Base-by-base conservation (phyloP, 2,888 invertebrate genomes). In the Catocala sponsa region DNA sequence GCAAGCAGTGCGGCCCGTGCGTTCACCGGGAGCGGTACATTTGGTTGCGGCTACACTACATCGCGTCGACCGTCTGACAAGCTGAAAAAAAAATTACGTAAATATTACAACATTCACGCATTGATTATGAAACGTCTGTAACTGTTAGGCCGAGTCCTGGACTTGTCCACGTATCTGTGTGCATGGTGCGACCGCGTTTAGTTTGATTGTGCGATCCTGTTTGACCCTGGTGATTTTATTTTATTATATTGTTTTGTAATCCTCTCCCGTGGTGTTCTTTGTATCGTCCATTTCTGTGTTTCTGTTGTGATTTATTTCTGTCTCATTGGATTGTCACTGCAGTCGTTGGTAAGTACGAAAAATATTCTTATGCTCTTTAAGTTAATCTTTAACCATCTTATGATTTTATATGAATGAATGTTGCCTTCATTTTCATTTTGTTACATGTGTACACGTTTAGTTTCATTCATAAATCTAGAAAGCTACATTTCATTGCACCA, bases 1-100 rank as follows among this genome's bases (percentile, higher is more conserved):
- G 88, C 91, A 87, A 87, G 91, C 94, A 94, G 94, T 94, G 93
- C 94, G 94, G 92, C 88, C 92, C 90, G 93, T 86, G 87, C 94
- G 86, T 90, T 90, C 89, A 86, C 86, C 84, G 90, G 86, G 91
- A 89, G 84, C 76, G 85, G 92, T 91, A 83, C 86, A 76, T 79
- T 87, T 67, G 77, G 63, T 62, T 65, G 69, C 60, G 57, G 66
- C 65, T 47, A 64, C 70, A 85, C 72, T 82, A 88, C 81, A 86
- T 87, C 91, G 89, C 87, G 84, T 65, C 81, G 85, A 86, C 82
- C 81, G 80, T 84, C 85, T 89, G 89, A 87, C 88, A 89, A 82
- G 78, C 91, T 90, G 91, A 93, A 92, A 94, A 85, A 74, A 87
- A 91, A 93, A 94, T 92, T 92, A 94, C 94, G 94, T 92, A 93